Conservation (phyloP, 1,140 invertebrate genomes). For the Lepidotrigona ventralis region DNA sequence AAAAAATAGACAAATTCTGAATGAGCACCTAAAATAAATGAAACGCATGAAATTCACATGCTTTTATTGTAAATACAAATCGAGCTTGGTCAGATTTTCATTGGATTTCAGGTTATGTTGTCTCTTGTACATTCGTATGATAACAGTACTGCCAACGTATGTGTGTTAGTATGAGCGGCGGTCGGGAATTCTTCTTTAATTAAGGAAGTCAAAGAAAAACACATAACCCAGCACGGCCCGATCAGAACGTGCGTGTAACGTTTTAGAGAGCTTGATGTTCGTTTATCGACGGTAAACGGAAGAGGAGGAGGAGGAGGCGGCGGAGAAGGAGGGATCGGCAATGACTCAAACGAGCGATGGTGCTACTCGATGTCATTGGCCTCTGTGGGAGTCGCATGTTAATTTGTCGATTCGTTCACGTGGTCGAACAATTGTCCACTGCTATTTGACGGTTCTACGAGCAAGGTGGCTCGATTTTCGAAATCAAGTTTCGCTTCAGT, state of each 20-base stretch:
- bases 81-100: background rate
- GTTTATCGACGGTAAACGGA: constrained; percentile 29
- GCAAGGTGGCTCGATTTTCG: constrained; percentile 3
- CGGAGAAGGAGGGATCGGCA: constrained; percentile 39
- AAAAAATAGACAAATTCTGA: background rate
- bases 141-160: constrained; percentile 47
- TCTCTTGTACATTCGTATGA: background rate
- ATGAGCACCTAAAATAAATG: background rate
- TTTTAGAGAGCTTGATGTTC: constrained; percentile 23
- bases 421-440: constrained; percentile 43
- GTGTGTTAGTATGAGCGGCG: constrained; percentile 45
- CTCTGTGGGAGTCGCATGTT: constrained; percentile 68
- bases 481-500: constrained; percentile 31
- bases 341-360: constrained; percentile 59
- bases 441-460: background rate
- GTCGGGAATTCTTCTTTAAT: constrained; percentile 29
- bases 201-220: constrained; percentile 7
- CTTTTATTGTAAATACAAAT: background rate
- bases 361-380: constrained; percentile 73
- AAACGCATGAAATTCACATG: background rate
- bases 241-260: background rate
- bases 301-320: background rate
- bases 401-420: constrained; percentile 62
- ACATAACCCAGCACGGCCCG: background rate
- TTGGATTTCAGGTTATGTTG: constrained; percentile 33